A percentile compares a stretch with the other conserved stretches of the same genome.
Conservation (phyloP, 2,797 vertebrate genomes). For the Molossus molossus region DNA sequence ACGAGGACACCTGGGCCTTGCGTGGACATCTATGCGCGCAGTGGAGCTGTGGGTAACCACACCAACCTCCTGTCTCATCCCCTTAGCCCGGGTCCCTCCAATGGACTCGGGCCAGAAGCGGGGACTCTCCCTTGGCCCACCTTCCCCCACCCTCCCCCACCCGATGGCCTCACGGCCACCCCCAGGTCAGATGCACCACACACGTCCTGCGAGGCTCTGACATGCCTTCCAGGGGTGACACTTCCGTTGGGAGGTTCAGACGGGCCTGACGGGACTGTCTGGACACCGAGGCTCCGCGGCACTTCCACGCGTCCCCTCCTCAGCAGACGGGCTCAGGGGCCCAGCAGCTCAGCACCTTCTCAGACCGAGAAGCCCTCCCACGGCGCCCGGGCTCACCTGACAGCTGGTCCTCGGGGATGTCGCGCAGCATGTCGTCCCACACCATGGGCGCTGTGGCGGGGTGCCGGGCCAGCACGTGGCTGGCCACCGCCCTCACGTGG, state of each 20-base stretch:
- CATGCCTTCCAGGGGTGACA: accelerated
- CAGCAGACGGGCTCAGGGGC: background rate
- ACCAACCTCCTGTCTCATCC: background rate
- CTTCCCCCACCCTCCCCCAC: no score
- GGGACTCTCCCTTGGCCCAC: no score
- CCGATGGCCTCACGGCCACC: background rate
- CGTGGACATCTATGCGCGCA: accelerated
- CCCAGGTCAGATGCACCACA: background rate
- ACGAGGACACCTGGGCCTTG: background rate
- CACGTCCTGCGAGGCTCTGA: background rate
- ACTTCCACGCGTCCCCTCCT: background rate
- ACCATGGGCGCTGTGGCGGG: conserved; percentile 92
- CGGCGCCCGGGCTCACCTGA: conserved; percentile 89
- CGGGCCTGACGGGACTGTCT: accelerated
- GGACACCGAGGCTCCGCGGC: background rate
- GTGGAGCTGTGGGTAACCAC: background rate
- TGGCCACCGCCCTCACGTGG: conserved; percentile 94
- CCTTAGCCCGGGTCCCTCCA: background rate
- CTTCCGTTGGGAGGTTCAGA: background rate
- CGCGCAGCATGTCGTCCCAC: conserved; percentile 99
- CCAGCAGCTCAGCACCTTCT: no score
- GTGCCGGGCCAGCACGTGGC: conserved; percentile 89
- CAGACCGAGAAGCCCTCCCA: background rate
- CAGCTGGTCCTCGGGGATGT: conserved; percentile 91
- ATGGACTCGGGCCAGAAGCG: background rate